Evolutionary conservation across 2,113 vertebrate species (phyloP).

Genomic region (Grantiella picta): DNA sequence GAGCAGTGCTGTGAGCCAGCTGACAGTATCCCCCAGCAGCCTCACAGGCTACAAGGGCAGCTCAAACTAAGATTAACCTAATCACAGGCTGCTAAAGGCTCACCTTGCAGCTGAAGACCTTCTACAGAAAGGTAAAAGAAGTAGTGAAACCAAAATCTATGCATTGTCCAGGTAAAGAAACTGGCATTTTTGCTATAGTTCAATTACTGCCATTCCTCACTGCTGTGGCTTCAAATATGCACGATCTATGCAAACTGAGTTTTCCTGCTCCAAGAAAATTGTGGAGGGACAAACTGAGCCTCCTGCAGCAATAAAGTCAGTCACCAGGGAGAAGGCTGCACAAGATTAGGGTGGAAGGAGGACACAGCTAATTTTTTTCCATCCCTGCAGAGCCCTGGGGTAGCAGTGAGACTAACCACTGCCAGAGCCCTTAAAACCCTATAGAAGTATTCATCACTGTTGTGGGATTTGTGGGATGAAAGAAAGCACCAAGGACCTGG

Average conservation of each 20-base stretch:
- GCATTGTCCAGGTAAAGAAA: neutral
- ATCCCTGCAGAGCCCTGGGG: neutral
- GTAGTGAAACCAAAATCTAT: neutral
- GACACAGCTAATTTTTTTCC: neutral
- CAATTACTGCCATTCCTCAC: neutral
- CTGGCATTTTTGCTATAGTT: neutral
- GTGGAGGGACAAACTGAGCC: neutral
- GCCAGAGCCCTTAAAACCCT: neutral
- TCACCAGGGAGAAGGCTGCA: neutral
- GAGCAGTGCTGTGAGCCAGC: neutral
- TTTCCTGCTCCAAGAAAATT: neutral
- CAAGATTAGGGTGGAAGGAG: neutral
- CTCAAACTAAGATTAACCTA: neutral
- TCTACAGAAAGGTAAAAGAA: neutral
- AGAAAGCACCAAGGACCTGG: fast-evolving
- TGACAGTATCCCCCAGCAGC: neutral
- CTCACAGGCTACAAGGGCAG: neutral
- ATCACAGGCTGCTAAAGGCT: neutral
- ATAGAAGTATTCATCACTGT: neutral
- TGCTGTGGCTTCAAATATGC: neutral
- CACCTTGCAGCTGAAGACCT: neutral
- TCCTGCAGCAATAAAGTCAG: neutral
- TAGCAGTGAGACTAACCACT: neutral
- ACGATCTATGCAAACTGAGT: neutral
- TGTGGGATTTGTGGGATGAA: neutral